Base-by-base conservation (phyloP, 2,888 invertebrate genomes). In the Drosophila hamatofila region DNA sequence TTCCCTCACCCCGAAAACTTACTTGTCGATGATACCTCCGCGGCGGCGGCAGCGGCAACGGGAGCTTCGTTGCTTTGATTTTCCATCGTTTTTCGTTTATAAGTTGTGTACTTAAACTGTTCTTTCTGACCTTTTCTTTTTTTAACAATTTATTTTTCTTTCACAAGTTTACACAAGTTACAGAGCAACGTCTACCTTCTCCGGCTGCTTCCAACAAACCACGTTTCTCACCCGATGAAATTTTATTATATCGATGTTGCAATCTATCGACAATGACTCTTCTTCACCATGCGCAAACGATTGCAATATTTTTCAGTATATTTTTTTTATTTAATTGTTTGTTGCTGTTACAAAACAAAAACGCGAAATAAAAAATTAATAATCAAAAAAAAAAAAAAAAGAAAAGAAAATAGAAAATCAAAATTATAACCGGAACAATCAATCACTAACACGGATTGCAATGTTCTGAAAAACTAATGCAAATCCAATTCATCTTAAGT, bases 1-100 rank as follows among this genome's bases (percentile, higher is more conserved):
- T 57, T n/a, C 37, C 61, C 55, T 57, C 63, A 42, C 49, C 56
- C 52, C 58, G 49, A 78, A 62, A 61, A 92, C 92, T 92, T 92
- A 92, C 92, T 92, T 86, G 92, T 92, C 80, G 92, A 92, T 64
- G 92, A 91, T 81, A 92, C 92, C 91, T 92, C 92, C 83, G 91
- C 81, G 80, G 92, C 89, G 81, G 83, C 90, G 83, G 88, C 89
- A 81, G 86, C 87, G 74, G 87, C 83, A 76, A 88, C 89, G 78
- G 84, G 88, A 81, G 83, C 80, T 83, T 76, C 81, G 81, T 90
- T 90, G 83, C 84, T 91, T 89, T 88, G 82, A 79, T 82, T 87
- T 82, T 92, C 91, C 91, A 91, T 92, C 72, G 83, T 88, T 69
- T 77, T 72, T 75, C 74, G 61, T 76, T 86, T 72, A 75, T 74